Evolutionary conservation across 2,888 invertebrate genomes (phyloP).

Genomic region (Chaetoderma sp.): DNA sequence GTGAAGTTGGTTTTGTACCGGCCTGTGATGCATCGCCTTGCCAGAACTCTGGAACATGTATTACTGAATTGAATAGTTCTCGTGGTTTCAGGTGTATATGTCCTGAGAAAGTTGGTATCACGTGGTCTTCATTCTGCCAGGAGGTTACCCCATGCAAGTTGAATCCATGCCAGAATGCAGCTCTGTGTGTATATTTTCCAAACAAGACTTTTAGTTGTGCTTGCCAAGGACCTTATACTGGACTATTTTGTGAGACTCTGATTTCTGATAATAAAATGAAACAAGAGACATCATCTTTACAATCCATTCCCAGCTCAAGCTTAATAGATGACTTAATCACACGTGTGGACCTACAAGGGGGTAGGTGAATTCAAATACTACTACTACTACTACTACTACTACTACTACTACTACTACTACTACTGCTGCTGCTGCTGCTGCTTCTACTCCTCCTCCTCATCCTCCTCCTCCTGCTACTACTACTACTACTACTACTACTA

Average conservation of each 20-base stretch:
- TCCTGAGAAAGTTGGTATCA: neutral
- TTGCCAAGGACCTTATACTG: neutral
- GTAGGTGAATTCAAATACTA: too few relatives aligned
- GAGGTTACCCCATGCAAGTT: neutral
- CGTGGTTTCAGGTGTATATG: neutral
- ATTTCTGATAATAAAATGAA: too few relatives aligned
- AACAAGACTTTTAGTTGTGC: neutral
- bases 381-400: too few relatives aligned
- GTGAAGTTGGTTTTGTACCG: neutral
- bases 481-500: too few relatives aligned
- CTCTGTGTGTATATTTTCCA: constrained; percentile 2
- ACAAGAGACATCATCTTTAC: too few relatives aligned
- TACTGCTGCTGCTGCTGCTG: too few relatives aligned
- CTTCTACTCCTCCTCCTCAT: too few relatives aligned
- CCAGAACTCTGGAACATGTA: constrained; percentile 3
- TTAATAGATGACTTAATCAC: too few relatives aligned
- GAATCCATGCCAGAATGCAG: neutral
- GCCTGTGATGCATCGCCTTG: neutral
- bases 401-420: too few relatives aligned
- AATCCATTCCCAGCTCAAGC: too few relatives aligned
- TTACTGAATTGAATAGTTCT: neutral
- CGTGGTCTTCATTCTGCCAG: neutral
- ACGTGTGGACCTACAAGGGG: too few relatives aligned
- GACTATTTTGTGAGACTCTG: neutral
- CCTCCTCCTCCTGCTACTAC: too few relatives aligned